Percentiles rank a stretch among this genome's conserved stretches.
Conservation (phyloP, 2,888 invertebrate species). For the Heteropelma amictum region DNA sequence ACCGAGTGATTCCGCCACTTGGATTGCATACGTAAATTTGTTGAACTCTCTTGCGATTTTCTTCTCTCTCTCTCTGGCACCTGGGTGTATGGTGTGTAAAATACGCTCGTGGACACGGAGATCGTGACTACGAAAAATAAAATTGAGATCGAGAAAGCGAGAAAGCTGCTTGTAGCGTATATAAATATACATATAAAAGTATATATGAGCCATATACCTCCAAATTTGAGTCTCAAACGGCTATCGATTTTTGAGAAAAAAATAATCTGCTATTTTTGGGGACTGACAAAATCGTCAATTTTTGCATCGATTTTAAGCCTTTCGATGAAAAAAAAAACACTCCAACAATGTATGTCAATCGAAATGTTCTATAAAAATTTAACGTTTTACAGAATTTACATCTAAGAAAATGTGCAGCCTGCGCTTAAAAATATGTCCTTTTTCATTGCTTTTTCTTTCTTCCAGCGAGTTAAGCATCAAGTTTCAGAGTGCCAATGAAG, state of each 20-base stretch:
- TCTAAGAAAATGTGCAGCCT: not conserved
- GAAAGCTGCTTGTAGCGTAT: not conserved
- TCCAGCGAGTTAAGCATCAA: not conserved
- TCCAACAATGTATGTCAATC: too few relatives aligned
- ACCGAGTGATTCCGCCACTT: conserved; percentile 11
- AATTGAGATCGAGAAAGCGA: conserved; percentile 47
- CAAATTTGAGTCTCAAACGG: too few relatives aligned
- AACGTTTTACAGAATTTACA: too few relatives aligned
- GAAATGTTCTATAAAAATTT: too few relatives aligned
- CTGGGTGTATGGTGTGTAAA: conserved; percentile 17
- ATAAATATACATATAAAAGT: conserved; percentile 11
- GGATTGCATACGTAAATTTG: conserved; percentile 16
- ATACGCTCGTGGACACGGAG: conserved; percentile 54
- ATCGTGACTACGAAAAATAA: conserved; percentile 51
- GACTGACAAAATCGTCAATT: too few relatives aligned
- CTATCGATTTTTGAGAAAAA: too few relatives aligned
- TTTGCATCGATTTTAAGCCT: too few relatives aligned
- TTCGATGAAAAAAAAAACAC: too few relatives aligned
- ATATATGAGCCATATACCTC: too few relatives aligned
- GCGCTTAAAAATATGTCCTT: conserved; percentile 4
- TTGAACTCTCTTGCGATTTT: not conserved
- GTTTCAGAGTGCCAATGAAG: conserved; percentile 27
- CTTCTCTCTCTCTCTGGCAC: conserved; percentile 2
- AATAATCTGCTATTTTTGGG: too few relatives aligned
- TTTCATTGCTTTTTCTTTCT: conserved; percentile 3